Conservation (phyloP, 2,797 vertebrate genomes). For the Thamnophis elegans region DNA sequence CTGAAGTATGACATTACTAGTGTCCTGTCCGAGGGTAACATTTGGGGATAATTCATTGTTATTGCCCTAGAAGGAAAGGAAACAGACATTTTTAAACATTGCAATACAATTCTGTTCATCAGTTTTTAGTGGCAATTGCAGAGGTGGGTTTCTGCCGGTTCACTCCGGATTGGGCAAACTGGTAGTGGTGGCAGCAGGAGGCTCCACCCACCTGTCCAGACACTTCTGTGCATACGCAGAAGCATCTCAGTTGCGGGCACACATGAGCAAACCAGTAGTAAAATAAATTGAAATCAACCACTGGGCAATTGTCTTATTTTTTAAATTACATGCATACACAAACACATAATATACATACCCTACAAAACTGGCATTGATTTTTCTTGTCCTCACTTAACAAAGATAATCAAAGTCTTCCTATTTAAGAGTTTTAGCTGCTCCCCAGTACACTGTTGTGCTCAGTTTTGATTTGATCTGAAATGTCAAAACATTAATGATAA, state of each 20-base stretch:
- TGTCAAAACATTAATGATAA: not conserved
- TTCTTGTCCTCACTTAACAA: not conserved
- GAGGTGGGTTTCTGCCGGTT: too few relatives aligned
- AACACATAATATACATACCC: not conserved
- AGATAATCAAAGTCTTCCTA: not conserved
- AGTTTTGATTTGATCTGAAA: not conserved
- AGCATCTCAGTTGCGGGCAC: too few relatives aligned
- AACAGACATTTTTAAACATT: not conserved
- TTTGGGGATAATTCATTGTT: not conserved
- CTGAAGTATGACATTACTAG: not conserved
- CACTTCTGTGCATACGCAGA: too few relatives aligned
- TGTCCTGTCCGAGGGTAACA: not conserved
- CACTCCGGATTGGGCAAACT: too few relatives aligned
- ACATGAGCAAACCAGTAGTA: too few relatives aligned
- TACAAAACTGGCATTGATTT: not conserved
- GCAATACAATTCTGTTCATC: not conserved
- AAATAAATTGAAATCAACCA: too few relatives aligned
- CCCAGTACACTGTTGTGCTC: not conserved
- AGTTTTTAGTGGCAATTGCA: not conserved
- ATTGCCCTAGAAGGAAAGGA: not conserved
- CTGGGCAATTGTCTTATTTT: not conserved
- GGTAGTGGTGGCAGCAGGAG: too few relatives aligned
- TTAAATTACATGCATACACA: not conserved
- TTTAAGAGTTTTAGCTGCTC: not conserved
- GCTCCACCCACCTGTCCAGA: too few relatives aligned